Base-by-base conservation (phyloP, 2,888 invertebrate species). In the Coenonympha arcania region DNA sequence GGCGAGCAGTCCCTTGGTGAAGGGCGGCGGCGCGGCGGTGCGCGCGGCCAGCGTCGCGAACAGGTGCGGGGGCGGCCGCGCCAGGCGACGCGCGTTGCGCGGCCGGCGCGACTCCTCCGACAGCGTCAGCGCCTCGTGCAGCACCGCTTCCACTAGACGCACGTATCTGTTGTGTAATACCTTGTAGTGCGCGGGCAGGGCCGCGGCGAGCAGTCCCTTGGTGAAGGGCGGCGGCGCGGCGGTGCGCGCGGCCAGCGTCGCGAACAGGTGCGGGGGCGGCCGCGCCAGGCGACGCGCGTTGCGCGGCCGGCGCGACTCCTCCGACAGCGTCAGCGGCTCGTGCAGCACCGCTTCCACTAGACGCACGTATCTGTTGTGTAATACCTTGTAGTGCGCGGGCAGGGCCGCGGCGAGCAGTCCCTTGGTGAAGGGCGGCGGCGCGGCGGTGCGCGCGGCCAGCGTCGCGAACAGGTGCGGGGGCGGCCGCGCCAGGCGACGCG, bases 291-390 rank as follows among this genome's bases (percentile, higher is more conserved):
- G 87, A 77, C 55, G 87, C 74, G 40, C 88, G 76, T 13, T 89
- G 77, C 44, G 92, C 87, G 54, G 89, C 58, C 49, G 66, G 48
- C 63, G 60, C 42, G 64, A 65, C 26, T 65, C 65, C 55, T 68
- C 70, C 69, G 95, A 92, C 48, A 94, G 89, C 1, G 96, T 95
- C 61, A 98, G 78, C 26, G 94, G 93, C 68, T 95, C 94, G 70
- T 96, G 94, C 61, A 96, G 91, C 59, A 93, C 91, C 42, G 94
- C 93, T 76, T 99, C 99, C 24, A 98, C 91, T 20, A 97, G 81
- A 8, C 93, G 90, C 2, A 96, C 95, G 80, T 99, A 99, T 63
- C 94, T 89, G n/a, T n/a, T n/a, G n/a, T n/a, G n/a, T n/a, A n/a
- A 19, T 37, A 67, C 71, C 67, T 60, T 60, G 41, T 60, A 64